phyloP scores from a whole-genome alignment of 30 jellyfish, hydroid and myxozoan genomes.

The Pelagia noctiluca region DNA sequence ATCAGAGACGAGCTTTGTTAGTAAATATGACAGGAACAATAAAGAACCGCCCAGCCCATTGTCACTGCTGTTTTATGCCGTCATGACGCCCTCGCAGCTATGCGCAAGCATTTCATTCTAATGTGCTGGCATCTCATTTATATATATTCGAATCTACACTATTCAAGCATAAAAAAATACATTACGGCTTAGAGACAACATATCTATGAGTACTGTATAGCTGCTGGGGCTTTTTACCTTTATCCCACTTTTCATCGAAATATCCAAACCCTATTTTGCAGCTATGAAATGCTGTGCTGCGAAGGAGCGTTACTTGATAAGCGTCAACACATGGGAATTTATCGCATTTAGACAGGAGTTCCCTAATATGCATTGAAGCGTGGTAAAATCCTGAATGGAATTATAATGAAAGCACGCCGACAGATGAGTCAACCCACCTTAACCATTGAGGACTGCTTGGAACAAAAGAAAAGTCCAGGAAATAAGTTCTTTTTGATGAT shows the following conservation, averaged over 20 bases:
- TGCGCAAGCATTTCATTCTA: background rate
- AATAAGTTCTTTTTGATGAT: background rate
- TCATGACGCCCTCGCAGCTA: slow-evolving; percentile 44
- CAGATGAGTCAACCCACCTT: background rate
- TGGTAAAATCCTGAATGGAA: background rate
- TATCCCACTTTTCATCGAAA: background rate
- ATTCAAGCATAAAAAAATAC: background rate
- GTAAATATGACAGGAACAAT: slow-evolving; percentile 41
- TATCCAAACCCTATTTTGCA: background rate
- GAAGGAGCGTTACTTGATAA: background rate
- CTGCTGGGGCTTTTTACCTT: background rate
- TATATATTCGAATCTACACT: too few species aligned
- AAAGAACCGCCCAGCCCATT: slow-evolving; percentile 77
- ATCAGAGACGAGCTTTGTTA: slow-evolving; percentile 35
- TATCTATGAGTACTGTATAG: background rate
- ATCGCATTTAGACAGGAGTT: background rate
- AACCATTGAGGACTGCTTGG: too few species aligned
- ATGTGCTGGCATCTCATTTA: background rate
- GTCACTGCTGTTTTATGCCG: slow-evolving; percentile 45
- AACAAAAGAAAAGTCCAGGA: background rate
- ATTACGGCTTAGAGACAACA: background rate
- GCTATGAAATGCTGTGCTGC: background rate
- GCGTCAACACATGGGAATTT: slow-evolving; percentile 24
- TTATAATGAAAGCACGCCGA: background rate
- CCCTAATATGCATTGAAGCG: background rate